Base-by-base conservation (phyloP, 2,113 vertebrate genomes). In the Guaruba guarouba region DNA sequence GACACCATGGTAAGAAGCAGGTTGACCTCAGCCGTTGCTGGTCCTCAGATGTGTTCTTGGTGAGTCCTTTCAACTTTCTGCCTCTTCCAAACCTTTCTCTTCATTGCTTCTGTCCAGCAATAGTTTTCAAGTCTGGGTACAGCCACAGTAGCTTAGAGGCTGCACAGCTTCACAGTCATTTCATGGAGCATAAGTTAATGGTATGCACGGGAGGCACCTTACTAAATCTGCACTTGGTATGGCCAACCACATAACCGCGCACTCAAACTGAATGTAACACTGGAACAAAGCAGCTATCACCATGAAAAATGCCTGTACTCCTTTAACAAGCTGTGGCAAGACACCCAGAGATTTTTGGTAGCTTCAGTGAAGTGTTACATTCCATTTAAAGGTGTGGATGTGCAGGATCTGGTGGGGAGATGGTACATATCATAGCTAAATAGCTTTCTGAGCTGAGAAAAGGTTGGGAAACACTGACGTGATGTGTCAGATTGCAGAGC, bases 361-460 rank as follows among this genome's bases (percentile, higher is more conserved):
- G 51, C 51, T 75, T 75, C 48, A 79, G 68, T 68, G 49, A 82
- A 80, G 55, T 61, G 69, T 92, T 88, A 71, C 39, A 85, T 92
- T 92, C 74, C 86, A 76, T 85, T 87, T 69, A 73, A 89, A 96
- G 83, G 91, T 87, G 93, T 76, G 89, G 91, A 89, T 66, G 28
- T 82, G 57, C 52, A 76, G 43, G 70, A 84, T 79, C 66, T 95
- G 66, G 25, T 85, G 57, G 74, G 66, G 66, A 87, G 44, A 73
- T 0, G 1, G 35, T 35, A 64, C 7, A 8, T 41, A 92, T 48
- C 6, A 3, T 35, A 76, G 35, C 7, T n/a, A 91, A 68, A 79
- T 28, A 91, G 31, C 39, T 89, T 66, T 41, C 86, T 89, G 86
- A 86, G 39, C 66, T 1, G 8, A 83, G 76, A 70, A 80, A 67